A percentile compares a stretch with the other conserved stretches of the same genome.
Conservation (phyloP, 92 coral and sea anemone genomes). For the Parazoanthus atlanticus region DNA sequence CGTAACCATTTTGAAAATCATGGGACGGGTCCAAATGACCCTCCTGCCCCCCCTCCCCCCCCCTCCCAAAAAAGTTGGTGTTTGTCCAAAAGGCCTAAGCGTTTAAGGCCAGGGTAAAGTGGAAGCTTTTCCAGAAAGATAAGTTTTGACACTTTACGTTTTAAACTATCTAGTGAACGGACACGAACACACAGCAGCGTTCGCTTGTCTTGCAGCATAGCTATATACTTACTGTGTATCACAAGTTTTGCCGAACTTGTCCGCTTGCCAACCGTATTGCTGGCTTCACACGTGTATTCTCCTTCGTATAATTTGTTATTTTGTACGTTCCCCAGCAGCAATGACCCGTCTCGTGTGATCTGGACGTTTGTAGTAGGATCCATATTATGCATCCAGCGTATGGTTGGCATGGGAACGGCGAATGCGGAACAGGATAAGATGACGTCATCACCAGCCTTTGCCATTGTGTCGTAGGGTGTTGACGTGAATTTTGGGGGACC, state of each 20-base stretch:
- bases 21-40: too few species aligned
- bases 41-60: too few species aligned
- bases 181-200: neutral
- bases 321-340: neutral
- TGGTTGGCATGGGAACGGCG: neutral
- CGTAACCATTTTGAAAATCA: too few species aligned
- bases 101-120: too few species aligned
- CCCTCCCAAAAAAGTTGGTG: too few species aligned
- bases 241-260: neutral
- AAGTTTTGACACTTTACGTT: too few species aligned
- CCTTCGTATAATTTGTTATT: neutral
- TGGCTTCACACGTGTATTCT: slow-evolving; percentile 4
- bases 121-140: too few species aligned
- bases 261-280: neutral
- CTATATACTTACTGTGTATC: neutral
- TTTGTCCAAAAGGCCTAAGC: too few species aligned
- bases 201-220: neutral
- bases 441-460: slow-evolving; percentile 2
- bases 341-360: neutral
- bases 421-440: neutral
- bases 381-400: neutral
- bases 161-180: neutral
- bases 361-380: neutral
- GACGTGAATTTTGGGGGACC: slow-evolving; percentile 5
- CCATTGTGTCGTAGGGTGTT: neutral